These are phyloP conservation scores for Iguana delicatissima DNA, from an alignment of 2,797 vertebrate species.

Conservation along the genomic window DNA sequence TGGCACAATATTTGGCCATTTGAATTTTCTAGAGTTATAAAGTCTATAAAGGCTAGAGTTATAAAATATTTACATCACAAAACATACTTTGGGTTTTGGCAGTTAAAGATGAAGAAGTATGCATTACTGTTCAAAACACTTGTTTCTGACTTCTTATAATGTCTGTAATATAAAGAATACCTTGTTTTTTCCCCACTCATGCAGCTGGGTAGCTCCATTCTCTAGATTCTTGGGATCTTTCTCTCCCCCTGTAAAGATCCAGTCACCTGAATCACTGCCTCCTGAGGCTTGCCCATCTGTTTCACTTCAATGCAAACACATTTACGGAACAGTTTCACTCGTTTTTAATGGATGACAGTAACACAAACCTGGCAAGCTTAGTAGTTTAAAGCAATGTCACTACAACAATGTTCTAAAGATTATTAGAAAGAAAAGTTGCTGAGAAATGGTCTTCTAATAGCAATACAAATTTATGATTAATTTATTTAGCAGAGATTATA, in stretches of 20 bases:
- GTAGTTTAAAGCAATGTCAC: not conserved
- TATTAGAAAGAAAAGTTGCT: not conserved
- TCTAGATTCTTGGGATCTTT: conserved; percentile 85
- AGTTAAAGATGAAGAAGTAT: not conserved
- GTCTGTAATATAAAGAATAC: conserved; percentile 64
- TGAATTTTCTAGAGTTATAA: not conserved
- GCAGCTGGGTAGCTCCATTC: conserved; percentile 84
- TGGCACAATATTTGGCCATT: not conserved
- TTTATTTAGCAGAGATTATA: not conserved
- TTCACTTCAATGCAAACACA: conserved; percentile 81
- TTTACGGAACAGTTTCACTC: not conserved
- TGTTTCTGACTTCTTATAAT: not conserved
- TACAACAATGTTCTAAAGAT: not conserved
- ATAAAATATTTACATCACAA: not conserved
- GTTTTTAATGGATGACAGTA: not conserved
- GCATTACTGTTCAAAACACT: not conserved
- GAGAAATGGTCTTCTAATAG: not conserved
- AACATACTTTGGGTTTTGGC: not conserved
- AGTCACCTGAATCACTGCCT: conserved; percentile 84
- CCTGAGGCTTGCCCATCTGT: conserved; percentile 87
- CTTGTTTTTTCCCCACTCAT: conserved; percentile 85
- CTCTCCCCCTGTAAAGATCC: conserved; percentile 94
- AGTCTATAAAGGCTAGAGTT: not conserved
- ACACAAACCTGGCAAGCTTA: not conserved
- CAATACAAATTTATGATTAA: not conserved